Evolutionary conservation across 2,797 vertebrate species (phyloP), one percentile per base, ranked within the genome.

Genomic region (Epinephelus coioides): DNA sequence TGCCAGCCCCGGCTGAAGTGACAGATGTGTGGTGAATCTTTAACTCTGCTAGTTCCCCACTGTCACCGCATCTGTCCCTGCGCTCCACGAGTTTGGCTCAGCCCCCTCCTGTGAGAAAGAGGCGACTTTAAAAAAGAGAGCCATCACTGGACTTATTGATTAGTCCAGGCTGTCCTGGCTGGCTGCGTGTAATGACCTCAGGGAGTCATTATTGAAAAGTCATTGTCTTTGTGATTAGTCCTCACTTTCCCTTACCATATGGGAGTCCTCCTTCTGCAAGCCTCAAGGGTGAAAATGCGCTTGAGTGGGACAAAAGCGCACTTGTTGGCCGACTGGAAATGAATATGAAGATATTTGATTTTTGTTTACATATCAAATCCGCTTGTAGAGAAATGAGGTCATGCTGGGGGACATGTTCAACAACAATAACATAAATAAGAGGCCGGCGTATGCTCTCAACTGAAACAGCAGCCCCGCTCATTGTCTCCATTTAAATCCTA

Each of bases 1-100:
- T 88, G 88, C 86, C 61, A n/a, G 89, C 75, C 85, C 78, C 50
- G 60, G 89, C 90, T 84, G 63, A 87, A 92, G 89, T 87, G 91
- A 94, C 96, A 96, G 95, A 95, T 96, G 95, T 95, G 94, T 91
- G 92, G 94, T 95, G 95, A 96, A 95, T 95, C 92, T 94, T 95
- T 95, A 95, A 94, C 94, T 93, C 88, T 76, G 76, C 87, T 84
- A 69, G 61, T 87, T 91, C 92, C 90, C 92, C 89, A 92, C 92
- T 87, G 94, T 93, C 92, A 76, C 90, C 63, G 91, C 95, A 96
- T 95, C 95, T 95, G 95, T 95, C 92, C 85, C 83, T 47, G 73
- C 34, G 18, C 81, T 63, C 69, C 55, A 2, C 72, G 0, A 82
- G 47, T 79, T 60, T 57, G 71, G 59, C 78, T 67, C 77, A 4